These are phyloP conservation scores for Pheosia tremula DNA, from an alignment of 2,888 invertebrate species.

Conservation along the genomic window DNA sequence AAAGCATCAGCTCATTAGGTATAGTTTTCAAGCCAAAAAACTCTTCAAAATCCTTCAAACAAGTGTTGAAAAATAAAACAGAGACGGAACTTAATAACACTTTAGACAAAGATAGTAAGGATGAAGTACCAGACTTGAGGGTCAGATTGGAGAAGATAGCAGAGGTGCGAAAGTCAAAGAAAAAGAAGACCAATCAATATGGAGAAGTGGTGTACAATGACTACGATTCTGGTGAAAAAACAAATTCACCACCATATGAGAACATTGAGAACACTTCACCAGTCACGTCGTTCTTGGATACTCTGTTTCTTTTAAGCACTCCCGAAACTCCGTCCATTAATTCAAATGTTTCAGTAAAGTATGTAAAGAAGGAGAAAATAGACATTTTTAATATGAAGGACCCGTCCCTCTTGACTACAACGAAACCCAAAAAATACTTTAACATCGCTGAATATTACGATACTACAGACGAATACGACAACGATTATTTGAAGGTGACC, in stretches of 20 bases:
- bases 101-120: constrained; percentile 57
- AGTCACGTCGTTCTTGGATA: constrained; percentile 12
- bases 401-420: constrained; percentile 34
- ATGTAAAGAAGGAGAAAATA: constrained; percentile 20
- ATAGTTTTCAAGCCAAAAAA: constrained; percentile 79
- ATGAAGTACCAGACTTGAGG: constrained; percentile 63
- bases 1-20: constrained; percentile 75
- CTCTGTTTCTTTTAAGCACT: constrained; percentile 13
- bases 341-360: constrained; percentile 19
- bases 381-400: constrained; percentile 27
- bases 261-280: constrained; percentile 27
- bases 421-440: constrained; percentile 51
- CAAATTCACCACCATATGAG: constrained; percentile 15
- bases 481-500: constrained; percentile 62
- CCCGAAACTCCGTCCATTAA: constrained; percentile 16
- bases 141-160: constrained; percentile 73
- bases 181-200: constrained; percentile 62
- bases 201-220: constrained; percentile 67
- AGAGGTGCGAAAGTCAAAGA: constrained; percentile 70
- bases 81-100: constrained; percentile 62
- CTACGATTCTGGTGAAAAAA: constrained; percentile 62
- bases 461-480: constrained; percentile 64
- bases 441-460: constrained; percentile 66
- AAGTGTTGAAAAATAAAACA: constrained; percentile 77
- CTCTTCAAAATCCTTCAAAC: constrained; percentile 73